Conservation (phyloP, 2,888 invertebrate genomes). For the Tetropium fuscum region DNA sequence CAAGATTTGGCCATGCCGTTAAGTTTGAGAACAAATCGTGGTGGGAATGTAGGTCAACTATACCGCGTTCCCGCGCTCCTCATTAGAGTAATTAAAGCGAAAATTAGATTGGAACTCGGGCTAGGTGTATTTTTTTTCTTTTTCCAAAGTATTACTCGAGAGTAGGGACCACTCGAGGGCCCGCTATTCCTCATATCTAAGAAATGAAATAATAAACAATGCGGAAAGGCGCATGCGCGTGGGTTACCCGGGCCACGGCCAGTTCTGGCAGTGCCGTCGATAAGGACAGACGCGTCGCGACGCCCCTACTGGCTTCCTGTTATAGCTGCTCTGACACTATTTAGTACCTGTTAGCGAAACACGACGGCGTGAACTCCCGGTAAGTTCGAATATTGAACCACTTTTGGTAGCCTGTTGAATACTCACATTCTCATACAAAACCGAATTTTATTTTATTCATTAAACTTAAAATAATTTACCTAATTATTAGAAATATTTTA, state of each 20-base stretch:
- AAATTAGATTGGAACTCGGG: neutral
- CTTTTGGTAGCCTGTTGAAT: neutral
- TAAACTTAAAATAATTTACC: no score
- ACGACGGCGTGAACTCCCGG: conserved; percentile 26
- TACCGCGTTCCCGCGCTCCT: neutral
- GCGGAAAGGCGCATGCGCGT: conserved; percentile 59
- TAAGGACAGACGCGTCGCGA: conserved; percentile 56
- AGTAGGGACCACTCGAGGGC: conserved; percentile 1
- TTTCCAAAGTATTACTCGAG: neutral
- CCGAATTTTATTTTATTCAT: no score
- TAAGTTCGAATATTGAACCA: conserved; percentile 13
- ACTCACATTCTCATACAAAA: no score
- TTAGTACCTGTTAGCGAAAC: conserved; percentile 25
- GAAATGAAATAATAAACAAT: conserved; percentile 58
- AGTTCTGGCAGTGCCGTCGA: conserved; percentile 57
- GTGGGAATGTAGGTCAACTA: conserved; percentile 15
- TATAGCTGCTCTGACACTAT: neutral
- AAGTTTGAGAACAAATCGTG: neutral
- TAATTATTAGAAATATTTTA: no score
- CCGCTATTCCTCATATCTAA: conserved; percentile 12
- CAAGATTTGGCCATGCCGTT: no score
- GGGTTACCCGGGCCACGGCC: conserved; percentile 57
- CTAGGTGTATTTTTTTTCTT: conserved; percentile 1
- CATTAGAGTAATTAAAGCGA: conserved; percentile 6
- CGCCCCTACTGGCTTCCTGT: conserved; percentile 38